phyloP scores from a whole-genome alignment of 1,140 invertebrate species.

The Phthorimaea operculella region DNA sequence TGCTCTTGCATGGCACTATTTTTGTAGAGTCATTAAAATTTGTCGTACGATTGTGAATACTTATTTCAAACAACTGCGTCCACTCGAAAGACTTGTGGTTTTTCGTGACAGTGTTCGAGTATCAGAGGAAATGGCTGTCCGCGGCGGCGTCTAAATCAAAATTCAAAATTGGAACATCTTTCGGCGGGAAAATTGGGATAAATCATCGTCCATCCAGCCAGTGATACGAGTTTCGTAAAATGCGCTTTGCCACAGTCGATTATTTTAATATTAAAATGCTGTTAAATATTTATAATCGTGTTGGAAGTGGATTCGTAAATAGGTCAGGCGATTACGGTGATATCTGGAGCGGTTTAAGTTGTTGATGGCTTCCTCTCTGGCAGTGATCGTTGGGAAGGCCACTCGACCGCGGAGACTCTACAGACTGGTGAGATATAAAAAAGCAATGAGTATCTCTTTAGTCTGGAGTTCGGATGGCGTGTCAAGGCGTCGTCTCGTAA shows the following conservation, averaged over 20 bases:
- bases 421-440: not conserved
- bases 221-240: slow-evolving; percentile 43
- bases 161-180: slow-evolving; percentile 62
- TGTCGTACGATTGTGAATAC: not conserved
- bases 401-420: too few species aligned
- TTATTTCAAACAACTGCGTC: not conserved
- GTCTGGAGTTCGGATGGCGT: not conserved
- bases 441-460: not conserved
- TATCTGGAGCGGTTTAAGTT: not conserved
- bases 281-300: slow-evolving; percentile 12
- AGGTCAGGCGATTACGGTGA: not conserved
- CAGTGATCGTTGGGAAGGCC: not conserved
- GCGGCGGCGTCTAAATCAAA: slow-evolving; percentile 53
- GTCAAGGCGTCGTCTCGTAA: too few species aligned
- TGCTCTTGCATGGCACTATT: too few species aligned
- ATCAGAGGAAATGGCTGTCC: slow-evolving; percentile 57
- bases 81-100: slow-evolving; percentile 14
- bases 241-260: slow-evolving; percentile 32
- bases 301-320: slow-evolving; percentile 7
- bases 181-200: slow-evolving; percentile 56
- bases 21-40: too few species aligned
- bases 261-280: slow-evolving; percentile 21
- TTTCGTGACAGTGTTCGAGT: slow-evolving; percentile 37
- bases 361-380: slow-evolving; percentile 3
- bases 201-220: slow-evolving; percentile 47